Evolutionary conservation across 2,113 vertebrate species (phyloP).

Genomic region (Mystacornis crossleyi): DNA sequence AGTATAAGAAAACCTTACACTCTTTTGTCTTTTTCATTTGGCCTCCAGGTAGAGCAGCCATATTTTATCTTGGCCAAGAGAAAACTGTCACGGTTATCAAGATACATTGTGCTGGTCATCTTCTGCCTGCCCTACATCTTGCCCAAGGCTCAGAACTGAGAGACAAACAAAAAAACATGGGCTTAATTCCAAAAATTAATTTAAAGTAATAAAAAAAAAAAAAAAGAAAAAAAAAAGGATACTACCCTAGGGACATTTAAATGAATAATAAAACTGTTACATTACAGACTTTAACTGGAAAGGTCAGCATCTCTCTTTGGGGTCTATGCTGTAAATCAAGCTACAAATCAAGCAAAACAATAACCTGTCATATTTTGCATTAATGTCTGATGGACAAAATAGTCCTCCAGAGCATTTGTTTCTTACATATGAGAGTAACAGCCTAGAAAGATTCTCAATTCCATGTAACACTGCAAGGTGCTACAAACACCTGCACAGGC

Average conservation of each 20-base stretch:
- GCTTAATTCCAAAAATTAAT: slow-evolving; percentile 7
- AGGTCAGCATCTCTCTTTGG: not conserved
- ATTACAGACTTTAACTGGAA: not conserved
- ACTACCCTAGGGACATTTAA: not conserved
- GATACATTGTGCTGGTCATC: not conserved
- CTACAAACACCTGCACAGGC: not conserved
- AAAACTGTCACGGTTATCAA: not conserved
- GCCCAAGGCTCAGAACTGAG: slow-evolving; percentile 18
- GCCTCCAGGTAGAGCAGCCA: not conserved
- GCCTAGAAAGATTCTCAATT: not conserved
- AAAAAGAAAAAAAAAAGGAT: not conserved
- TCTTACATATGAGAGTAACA: not conserved
- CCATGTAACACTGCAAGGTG: not conserved
- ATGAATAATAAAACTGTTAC: slow-evolving; percentile 1
- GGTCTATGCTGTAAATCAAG: not conserved
- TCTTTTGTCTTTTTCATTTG: not conserved
- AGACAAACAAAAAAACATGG: not conserved
- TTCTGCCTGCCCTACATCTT: not conserved
- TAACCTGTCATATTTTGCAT: not conserved
- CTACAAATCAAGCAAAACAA: not conserved
- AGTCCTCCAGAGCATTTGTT: not conserved
- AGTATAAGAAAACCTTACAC: not conserved
- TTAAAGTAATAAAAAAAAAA: not conserved
- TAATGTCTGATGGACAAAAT: not conserved
- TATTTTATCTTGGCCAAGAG: not conserved